phyloP scores from a whole-genome alignment of 2,797 vertebrate genomes.

The Calcarius lapponicus region DNA sequence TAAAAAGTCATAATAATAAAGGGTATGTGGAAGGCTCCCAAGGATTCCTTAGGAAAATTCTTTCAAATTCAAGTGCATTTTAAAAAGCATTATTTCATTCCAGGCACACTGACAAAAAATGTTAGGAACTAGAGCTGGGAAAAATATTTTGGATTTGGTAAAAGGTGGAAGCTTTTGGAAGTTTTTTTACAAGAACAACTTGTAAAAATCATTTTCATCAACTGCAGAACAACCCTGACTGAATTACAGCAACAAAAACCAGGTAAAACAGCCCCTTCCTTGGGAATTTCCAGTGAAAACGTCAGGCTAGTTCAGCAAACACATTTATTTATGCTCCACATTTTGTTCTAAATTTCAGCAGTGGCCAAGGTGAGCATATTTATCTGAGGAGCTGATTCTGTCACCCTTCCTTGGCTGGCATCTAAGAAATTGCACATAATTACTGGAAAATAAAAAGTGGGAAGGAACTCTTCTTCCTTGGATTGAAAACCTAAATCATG shows the following conservation, averaged over 20 bases:
- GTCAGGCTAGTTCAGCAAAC: not conserved
- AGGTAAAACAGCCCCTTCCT: not conserved
- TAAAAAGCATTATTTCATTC: not conserved
- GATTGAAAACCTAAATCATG: not conserved
- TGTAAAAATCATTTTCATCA: not conserved
- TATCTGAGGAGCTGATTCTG: not conserved
- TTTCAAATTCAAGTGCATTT: not conserved
- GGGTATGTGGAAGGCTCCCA: not conserved
- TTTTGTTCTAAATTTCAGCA: not conserved
- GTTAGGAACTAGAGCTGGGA: not conserved
- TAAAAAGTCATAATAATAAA: not conserved
- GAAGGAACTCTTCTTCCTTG: not conserved
- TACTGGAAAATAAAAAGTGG: not conserved
- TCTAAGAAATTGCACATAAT: not conserved
- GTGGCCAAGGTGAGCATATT: not conserved
- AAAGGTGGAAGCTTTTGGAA: not conserved
- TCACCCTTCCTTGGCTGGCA: not conserved
- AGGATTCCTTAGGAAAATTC: not conserved
- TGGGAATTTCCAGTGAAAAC: not conserved
- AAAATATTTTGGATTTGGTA: slow-evolving; percentile 18
- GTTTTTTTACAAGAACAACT: not conserved
- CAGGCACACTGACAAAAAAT: not conserved
- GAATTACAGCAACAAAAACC: not conserved
- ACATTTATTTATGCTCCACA: not conserved
- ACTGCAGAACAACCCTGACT: not conserved